Conservation (phyloP, 2,113 vertebrate species). For the Melozone crissalis region DNA sequence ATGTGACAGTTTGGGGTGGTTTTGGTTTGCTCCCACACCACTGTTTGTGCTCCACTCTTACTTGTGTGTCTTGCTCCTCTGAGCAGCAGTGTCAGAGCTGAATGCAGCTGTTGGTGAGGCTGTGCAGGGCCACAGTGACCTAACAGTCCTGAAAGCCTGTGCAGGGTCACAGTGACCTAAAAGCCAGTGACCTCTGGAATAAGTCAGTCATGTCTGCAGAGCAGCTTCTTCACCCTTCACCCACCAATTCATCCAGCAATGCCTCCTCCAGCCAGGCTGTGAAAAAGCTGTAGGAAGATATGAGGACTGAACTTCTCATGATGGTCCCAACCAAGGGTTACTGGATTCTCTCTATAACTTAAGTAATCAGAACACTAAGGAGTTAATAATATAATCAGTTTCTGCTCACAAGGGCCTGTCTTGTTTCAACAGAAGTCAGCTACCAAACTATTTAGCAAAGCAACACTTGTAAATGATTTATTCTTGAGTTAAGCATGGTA, state of each 20-base stretch:
- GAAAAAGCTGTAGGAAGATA: not conserved
- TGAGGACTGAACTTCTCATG: not conserved
- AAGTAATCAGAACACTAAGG: not conserved
- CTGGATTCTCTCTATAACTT: not conserved
- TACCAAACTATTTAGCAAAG: not conserved
- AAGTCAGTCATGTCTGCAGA: not conserved
- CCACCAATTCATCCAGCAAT: accelerated
- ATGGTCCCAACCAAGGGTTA: not conserved
- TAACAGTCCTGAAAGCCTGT: too few species aligned
- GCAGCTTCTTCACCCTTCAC: not conserved
- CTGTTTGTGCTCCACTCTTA: not conserved
- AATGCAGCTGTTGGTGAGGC: not conserved
- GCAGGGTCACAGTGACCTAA: too few species aligned
- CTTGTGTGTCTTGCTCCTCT: not conserved
- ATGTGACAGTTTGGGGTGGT: not conserved
- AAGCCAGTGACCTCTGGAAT: not conserved
- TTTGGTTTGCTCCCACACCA: not conserved
- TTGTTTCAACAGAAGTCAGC: not conserved
- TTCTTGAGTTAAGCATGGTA: not conserved
- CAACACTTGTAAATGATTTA: not conserved
- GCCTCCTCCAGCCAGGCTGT: not conserved
- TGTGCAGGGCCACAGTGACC: not conserved
- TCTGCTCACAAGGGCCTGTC: not conserved
- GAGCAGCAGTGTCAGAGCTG: not conserved
- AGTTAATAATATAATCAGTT: not conserved